These are phyloP conservation scores for Burhinus bistriatus DNA, from an alignment of 2,113 vertebrate species.

Conservation along the genomic window DNA sequence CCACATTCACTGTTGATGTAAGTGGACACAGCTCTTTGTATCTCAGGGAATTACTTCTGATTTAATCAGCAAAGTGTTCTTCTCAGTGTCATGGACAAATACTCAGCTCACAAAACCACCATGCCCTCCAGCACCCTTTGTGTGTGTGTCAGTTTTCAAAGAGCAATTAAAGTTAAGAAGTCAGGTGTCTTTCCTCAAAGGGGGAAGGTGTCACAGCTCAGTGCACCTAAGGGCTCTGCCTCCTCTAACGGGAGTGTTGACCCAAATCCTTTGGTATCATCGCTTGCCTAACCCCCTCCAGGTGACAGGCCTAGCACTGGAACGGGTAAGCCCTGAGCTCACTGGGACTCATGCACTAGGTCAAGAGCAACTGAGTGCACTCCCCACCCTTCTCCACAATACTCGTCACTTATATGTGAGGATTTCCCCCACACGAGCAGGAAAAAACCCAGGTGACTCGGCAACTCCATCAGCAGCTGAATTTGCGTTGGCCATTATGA, in stretches of 20 bases:
- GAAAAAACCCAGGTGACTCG: neutral
- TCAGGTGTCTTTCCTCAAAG: neutral
- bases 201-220: neutral
- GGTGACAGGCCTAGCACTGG: neutral
- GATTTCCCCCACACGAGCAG: neutral
- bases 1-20: accelerated
- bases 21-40: neutral
- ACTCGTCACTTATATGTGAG: neutral
- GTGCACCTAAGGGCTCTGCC: neutral
- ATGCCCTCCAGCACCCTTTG: neutral
- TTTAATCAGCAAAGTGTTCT: neutral
- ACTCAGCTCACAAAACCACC: neutral
- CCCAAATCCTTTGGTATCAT: neutral
- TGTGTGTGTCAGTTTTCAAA: neutral
- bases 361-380: neutral
- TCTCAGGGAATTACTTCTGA: neutral
- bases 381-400: neutral
- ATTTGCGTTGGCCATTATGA: neutral
- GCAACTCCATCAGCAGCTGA: accelerated
- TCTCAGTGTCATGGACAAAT: neutral
- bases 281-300: neutral
- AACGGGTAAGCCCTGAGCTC: neutral
- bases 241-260: neutral
- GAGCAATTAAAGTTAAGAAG: neutral
- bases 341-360: neutral